Evolutionary conservation across 1,140 invertebrate species (phyloP).

Genomic region (Coenobita brevimanus): DNA sequence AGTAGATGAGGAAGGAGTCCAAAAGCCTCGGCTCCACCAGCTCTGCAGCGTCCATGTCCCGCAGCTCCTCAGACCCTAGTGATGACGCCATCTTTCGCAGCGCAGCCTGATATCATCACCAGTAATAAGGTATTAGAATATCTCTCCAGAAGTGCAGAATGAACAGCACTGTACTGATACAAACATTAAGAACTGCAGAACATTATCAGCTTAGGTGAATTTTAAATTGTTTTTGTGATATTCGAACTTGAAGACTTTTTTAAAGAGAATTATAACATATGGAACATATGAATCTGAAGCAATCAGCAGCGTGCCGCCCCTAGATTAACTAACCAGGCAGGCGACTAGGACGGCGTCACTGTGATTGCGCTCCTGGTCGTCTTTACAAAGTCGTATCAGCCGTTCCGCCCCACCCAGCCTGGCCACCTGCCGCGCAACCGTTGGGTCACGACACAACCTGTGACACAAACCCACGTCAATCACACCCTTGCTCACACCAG

Average conservation of each 20-base stretch:
- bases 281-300: not conserved
- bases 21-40: conserved; percentile 80
- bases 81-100: conserved; percentile 80
- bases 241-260: not conserved
- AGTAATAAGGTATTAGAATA: no score
- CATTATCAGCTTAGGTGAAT: no score
- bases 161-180: no score
- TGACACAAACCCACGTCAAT: conserved; percentile 33
- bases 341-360: conserved; percentile 84
- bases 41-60: conserved; percentile 77
- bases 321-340: conserved; percentile 80
- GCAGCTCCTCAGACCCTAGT: conserved; percentile 77
- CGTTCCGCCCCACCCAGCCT: conserved; percentile 84
- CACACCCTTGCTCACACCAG: no score
- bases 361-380: conserved; percentile 81
- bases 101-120: no score
- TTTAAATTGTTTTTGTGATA: no score
- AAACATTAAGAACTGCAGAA: no score
- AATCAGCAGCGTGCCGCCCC: not conserved
- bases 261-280: not conserved
- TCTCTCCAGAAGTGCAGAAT: no score
- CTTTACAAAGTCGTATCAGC: conserved; percentile 82
- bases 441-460: conserved; percentile 83
- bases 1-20: conserved; percentile 82
- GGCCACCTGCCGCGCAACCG: conserved; percentile 83